These are phyloP conservation scores for Eurytoma adleriae DNA, from an alignment of 2,888 invertebrate genomes.

Conservation along the genomic window DNA sequence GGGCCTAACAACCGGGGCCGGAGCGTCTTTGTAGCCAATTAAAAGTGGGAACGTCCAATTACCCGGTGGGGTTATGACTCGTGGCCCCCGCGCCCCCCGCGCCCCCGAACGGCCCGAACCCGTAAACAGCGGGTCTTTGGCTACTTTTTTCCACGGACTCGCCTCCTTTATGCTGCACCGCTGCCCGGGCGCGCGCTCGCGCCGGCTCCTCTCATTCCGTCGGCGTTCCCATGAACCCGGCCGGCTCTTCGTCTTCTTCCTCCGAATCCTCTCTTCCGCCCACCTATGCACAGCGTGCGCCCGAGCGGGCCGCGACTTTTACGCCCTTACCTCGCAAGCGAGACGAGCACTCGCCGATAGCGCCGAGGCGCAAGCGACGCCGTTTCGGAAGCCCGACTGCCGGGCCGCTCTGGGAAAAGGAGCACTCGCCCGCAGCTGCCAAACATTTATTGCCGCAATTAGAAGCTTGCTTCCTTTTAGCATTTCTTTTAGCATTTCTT, in stretches of 20 bases:
- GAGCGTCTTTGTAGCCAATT: constrained; percentile 69
- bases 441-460: constrained; percentile 13
- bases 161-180: constrained; percentile 42
- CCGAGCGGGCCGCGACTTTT: neutral
- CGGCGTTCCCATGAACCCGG: constrained; percentile 52
- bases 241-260: constrained; percentile 17
- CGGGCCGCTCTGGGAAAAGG: too few species aligned
- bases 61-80: constrained; percentile 68
- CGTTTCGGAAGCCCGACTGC: neutral
- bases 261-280: constrained; percentile 30
- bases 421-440: neutral
- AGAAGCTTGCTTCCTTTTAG: neutral
- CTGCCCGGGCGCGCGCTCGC: neutral
- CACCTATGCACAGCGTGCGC: constrained; percentile 4
- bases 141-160: constrained; percentile 52
- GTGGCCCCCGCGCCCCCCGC: constrained; percentile 33
- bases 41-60: constrained; percentile 73
- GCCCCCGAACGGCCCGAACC: neutral
- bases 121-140: constrained; percentile 22
- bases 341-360: too few species aligned
- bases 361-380: too few species aligned
- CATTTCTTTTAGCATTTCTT: too few species aligned
- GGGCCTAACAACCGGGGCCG: constrained; percentile 70
- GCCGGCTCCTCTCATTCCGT: neutral
- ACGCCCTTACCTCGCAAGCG: too few species aligned